Conservation (phyloP, 1,140 invertebrate genomes). For the Drosophila willistoni region DNA sequence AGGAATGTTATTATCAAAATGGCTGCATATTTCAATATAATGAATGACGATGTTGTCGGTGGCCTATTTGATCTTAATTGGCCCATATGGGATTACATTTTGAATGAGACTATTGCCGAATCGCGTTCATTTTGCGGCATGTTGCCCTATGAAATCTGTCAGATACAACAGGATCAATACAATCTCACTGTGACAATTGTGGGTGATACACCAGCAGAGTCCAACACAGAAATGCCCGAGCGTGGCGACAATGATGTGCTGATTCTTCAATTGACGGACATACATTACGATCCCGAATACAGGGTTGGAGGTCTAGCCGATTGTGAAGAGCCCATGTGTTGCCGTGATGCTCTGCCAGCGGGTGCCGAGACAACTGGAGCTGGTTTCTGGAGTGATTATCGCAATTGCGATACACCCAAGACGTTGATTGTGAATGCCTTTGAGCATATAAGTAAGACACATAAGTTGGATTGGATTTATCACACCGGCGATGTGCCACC, state of each 20-base stretch:
- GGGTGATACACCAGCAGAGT: conserved; percentile 30
- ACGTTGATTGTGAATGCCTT: conserved; percentile 86
- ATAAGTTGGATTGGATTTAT: conserved; percentile 90
- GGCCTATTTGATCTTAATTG: conserved; percentile 83
- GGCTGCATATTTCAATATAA: conserved; percentile 69
- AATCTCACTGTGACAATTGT: conserved; percentile 55
- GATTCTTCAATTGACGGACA: conserved; percentile 91
- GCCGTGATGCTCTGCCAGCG: conserved; percentile 83
- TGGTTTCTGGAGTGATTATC: conserved; percentile 91
- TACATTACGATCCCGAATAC: conserved; percentile 92
- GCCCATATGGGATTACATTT: conserved; percentile 60
- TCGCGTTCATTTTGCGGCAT: conserved; percentile 66
- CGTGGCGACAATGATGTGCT: conserved; percentile 78
- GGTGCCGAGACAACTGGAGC: conserved; percentile 65
- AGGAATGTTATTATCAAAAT: conserved; percentile 80
- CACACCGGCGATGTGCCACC: conserved; percentile 94
- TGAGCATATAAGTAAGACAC: conserved; percentile 84
- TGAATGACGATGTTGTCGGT: conserved; percentile 83
- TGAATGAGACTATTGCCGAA: conserved; percentile 58
- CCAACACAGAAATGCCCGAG: conserved; percentile 44
- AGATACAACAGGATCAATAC: conserved; percentile 53
- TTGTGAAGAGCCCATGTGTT: conserved; percentile 91
- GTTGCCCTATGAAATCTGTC: conserved; percentile 66
- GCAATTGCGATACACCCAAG: conserved; percentile 89
- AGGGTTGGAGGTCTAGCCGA: conserved; percentile 85